These are phyloP conservation scores for Marcusenius ussheri DNA, from an alignment of 2,113 vertebrate genomes.

Conservation along the genomic window DNA sequence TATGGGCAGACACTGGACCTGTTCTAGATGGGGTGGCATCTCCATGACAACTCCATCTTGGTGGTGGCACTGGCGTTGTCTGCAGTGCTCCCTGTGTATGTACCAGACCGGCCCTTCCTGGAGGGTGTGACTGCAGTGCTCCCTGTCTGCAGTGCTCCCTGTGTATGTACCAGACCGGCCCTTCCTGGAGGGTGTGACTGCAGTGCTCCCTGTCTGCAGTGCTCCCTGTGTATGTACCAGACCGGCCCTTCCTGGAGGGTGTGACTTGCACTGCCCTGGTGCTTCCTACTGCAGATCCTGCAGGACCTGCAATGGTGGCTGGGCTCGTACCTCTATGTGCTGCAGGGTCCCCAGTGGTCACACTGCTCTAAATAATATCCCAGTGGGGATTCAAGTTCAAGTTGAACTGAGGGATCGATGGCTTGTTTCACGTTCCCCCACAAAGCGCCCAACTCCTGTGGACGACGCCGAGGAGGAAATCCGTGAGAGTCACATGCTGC, in stretches of 20 bases:
- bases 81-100: slow-evolving; percentile 35
- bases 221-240: slow-evolving; percentile 47
- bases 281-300: slow-evolving; percentile 50
- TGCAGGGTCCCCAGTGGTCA: slow-evolving; percentile 34
- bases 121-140: slow-evolving; percentile 28
- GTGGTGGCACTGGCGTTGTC: slow-evolving; percentile 48
- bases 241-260: slow-evolving; percentile 37
- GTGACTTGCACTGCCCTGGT: slow-evolving; percentile 42
- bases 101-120: slow-evolving; percentile 46
- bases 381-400: slow-evolving; percentile 52
- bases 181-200: too few relatives aligned
- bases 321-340: slow-evolving; percentile 45
- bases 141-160: slow-evolving; percentile 41
- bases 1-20: slow-evolving; percentile 16
- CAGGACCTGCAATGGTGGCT: slow-evolving; percentile 45
- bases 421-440: not conserved
- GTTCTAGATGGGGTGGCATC: slow-evolving; percentile 45
- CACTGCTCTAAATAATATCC: slow-evolving; percentile 36
- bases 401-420: slow-evolving; percentile 41
- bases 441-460: slow-evolving; percentile 27
- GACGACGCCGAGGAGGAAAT: not conserved
- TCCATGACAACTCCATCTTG: slow-evolving; percentile 45
- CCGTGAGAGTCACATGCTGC: slow-evolving; percentile 24
- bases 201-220: slow-evolving; percentile 36
- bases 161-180: slow-evolving; percentile 45